phyloP scores from a whole-genome alignment of 2,888 invertebrate species.

The Calephelis perditalis region DNA sequence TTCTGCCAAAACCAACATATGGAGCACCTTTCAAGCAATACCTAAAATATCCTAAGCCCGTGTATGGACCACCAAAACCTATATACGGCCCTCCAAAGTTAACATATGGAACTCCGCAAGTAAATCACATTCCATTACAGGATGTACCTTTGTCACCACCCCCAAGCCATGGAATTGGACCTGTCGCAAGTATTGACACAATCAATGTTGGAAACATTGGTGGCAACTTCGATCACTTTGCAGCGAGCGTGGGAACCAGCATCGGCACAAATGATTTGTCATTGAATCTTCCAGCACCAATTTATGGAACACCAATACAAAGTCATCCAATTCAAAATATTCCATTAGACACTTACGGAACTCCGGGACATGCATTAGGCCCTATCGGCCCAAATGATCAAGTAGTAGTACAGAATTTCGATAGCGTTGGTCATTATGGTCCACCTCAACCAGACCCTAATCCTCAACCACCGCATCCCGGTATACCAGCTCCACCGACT shows the following conservation, averaged over 20 bases:
- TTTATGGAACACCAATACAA: constrained; percentile 60
- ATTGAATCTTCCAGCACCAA: constrained; percentile 57
- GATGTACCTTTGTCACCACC: constrained; percentile 37
- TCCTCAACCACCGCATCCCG: constrained; percentile 81
- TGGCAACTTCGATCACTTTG: constrained; percentile 29
- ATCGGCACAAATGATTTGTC: constrained; percentile 45
- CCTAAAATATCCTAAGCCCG: constrained; percentile 45
- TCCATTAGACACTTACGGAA: constrained; percentile 64
- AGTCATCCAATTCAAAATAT: constrained; percentile 53
- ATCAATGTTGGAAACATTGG: constrained; percentile 26
- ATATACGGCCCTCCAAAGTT: constrained; percentile 54
- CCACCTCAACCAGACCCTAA: constrained; percentile 79
- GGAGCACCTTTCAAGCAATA: constrained; percentile 55
- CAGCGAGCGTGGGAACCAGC: constrained; percentile 31
- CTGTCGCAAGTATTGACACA: constrained; percentile 25
- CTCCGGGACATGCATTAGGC: constrained; percentile 60
- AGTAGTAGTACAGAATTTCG: constrained; percentile 53
- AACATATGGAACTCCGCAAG: constrained; percentile 43
- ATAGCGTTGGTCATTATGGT: constrained; percentile 67
- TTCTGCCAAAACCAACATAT: constrained; percentile 49
- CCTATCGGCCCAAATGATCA: constrained; percentile 60
- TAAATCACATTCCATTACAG: constrained; percentile 24
- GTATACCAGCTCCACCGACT: constrained; percentile 85
- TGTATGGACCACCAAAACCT: constrained; percentile 68
- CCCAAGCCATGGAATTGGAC: constrained; percentile 29